Evolutionary conservation across 2,888 invertebrate genomes (phyloP).

Genomic region (Bombylius major): DNA sequence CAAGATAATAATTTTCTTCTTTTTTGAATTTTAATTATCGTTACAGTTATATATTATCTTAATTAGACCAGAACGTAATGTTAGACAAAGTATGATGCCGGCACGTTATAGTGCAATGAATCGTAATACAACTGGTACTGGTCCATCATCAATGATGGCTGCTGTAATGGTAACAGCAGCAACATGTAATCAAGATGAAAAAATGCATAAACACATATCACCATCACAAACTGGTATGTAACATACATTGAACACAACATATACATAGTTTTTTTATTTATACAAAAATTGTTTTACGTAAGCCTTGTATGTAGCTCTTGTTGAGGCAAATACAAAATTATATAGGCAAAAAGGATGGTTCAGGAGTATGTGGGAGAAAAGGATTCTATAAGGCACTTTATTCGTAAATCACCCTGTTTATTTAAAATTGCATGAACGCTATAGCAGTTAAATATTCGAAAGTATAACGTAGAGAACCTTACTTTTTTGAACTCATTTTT

Average conservation of each 20-base stretch:
- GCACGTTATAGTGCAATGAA: slow-evolving; percentile 50
- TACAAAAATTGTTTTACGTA: background rate
- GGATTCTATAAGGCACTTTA: no score
- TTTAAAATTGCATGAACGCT: no score
- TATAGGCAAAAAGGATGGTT: no score
- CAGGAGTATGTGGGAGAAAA: no score
- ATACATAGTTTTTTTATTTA: background rate
- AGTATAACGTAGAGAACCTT: no score
- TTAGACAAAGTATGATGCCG: slow-evolving; percentile 78
- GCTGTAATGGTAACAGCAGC: slow-evolving; percentile 53
- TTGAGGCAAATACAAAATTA: no score
- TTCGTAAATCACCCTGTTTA: no score
- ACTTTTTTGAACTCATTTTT: no score
- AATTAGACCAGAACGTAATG: slow-evolving; percentile 77
- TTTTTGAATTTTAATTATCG: no score
- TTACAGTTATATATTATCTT: slow-evolving; percentile 74
- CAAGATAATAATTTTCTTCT: no score
- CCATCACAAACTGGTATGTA: slow-evolving; percentile 31
- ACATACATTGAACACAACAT: background rate
- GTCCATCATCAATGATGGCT: slow-evolving; percentile 54
- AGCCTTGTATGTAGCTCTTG: no score
- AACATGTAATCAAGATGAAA: slow-evolving; percentile 54
- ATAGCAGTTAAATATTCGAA: no score
- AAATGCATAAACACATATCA: slow-evolving; percentile 48
- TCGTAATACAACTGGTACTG: slow-evolving; percentile 44